Percentiles rank a stretch among this genome's conserved stretches.
phyloP scores from a whole-genome alignment of 2,113 vertebrate species.

The Empidonax alnorum region DNA sequence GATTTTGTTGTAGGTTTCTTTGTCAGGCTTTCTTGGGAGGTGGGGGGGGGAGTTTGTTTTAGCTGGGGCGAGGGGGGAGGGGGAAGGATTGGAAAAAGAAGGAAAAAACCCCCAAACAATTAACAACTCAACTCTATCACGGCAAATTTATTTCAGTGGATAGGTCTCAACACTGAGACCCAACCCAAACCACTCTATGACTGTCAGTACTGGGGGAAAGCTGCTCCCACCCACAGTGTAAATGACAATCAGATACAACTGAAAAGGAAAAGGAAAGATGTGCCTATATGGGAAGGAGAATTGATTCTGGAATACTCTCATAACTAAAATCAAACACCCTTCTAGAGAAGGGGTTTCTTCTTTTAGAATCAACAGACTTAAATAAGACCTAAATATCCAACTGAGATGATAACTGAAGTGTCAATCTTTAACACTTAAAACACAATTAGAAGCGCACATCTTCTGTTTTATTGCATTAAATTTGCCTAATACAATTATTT shows the following conservation, averaged over 20 bases:
- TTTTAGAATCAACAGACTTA: neutral
- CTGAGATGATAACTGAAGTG: neutral
- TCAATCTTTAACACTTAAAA: neutral
- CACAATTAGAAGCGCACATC: neutral
- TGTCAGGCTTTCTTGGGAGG: accelerated
- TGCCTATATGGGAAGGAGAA: neutral
- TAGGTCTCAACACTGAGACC: neutral
- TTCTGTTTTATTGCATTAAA: neutral
- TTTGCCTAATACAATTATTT: neutral
- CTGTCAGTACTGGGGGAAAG: neutral
- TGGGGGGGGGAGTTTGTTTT: neutral
- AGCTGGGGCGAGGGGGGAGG: no score
- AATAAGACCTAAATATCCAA: neutral
- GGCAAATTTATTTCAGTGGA: neutral
- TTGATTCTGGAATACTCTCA: neutral
- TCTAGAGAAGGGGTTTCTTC: neutral
- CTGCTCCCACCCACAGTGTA: neutral
- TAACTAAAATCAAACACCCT: neutral
- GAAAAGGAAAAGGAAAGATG: neutral
- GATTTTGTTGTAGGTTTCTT: neutral
- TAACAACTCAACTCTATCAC: neutral
- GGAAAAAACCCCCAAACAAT: neutral
- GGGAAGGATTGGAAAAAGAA: neutral
- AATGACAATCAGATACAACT: neutral
- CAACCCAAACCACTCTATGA: neutral